Conservation (phyloP, 2,113 vertebrate species). For the Cephalopterus ornatus region DNA sequence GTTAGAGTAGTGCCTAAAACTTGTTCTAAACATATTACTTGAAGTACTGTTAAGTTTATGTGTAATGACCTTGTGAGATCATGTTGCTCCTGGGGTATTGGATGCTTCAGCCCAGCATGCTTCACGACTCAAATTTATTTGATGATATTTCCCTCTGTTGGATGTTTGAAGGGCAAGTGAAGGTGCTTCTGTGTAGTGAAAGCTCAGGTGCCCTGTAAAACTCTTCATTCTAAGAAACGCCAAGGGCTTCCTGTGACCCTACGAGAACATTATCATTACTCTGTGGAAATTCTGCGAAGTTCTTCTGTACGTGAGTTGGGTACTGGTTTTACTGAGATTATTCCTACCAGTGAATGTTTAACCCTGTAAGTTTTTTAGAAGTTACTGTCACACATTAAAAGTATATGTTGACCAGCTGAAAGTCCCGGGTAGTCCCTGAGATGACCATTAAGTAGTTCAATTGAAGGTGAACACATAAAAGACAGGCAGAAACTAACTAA, state of each 20-base stretch:
- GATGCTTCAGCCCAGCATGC: not conserved
- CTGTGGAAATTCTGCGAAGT: not conserved
- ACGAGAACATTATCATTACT: not conserved
- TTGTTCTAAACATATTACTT: not conserved
- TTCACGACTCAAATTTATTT: not conserved
- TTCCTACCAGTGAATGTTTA: not conserved
- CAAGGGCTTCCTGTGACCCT: fast-evolving
- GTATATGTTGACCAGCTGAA: not conserved
- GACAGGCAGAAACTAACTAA: not conserved
- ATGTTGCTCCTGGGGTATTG: not conserved
- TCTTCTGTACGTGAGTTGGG: not conserved
- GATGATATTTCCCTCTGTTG: not conserved
- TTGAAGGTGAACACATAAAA: not conserved
- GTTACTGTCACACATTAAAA: not conserved
- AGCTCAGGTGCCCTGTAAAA: not conserved
- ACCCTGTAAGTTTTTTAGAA: not conserved
- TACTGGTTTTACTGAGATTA: not conserved
- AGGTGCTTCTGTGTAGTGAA: not conserved
- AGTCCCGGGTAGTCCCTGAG: not conserved
- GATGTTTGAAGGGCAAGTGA: not conserved
- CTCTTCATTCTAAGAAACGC: not conserved
- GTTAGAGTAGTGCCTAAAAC: not conserved
- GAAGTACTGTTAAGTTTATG: not conserved
- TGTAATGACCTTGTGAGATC: fast-evolving
- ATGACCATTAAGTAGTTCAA: not conserved